Base-by-base conservation (phyloP, 1,140 invertebrate species). In the Ceratosolen solmsi region DNA sequence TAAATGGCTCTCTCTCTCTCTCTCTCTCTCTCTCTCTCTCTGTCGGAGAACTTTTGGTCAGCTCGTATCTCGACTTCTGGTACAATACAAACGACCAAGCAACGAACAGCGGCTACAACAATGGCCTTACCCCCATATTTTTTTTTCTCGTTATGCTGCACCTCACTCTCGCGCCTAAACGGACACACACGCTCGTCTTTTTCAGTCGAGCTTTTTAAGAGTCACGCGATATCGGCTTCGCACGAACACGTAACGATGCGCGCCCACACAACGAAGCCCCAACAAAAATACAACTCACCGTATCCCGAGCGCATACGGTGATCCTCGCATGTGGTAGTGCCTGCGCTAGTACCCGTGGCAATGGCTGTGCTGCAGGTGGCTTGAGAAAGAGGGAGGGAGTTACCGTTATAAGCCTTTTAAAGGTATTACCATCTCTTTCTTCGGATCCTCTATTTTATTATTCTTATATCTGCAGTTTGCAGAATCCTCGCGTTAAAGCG, bases 161-260 rank as follows among this genome's bases (percentile, higher is more conserved):
- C 51, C 51, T 54, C 17, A 54, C 3, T 54, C 51, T 54, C 51
- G 51, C 51, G 11, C 20, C 51, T 54, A 54, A 54, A 54, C 51
- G 51, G 20, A 54, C 51, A 54, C 51, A 63, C 13, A 63, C 78
- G 70, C 78, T 80, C 78, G 78, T 60, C 70, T 80, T 80, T 72
- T 60, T 73, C 54, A 60, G 38, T 63, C 36, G 36, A 56, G 54
- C 54, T 80, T 80, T 72, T 80, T 80, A 80, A 56, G 36, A 80
- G 68, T 36, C 65, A 25, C 8, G 36, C 68, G 70, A 30, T 80
- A 80, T 80, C 78, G 78, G 36, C 49, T 36, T 33, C 8, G 41
- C 60, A 78, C 77, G 77, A 56, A 71, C 38, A 54, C 25, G 11
- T 15, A 7, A 13, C 25, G 58, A 63, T 63, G 75, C 75, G 38